These are phyloP conservation scores for Macaca mulatta DNA, from an alignment of 2,113 vertebrate species.

Conservation along the genomic window DNA sequence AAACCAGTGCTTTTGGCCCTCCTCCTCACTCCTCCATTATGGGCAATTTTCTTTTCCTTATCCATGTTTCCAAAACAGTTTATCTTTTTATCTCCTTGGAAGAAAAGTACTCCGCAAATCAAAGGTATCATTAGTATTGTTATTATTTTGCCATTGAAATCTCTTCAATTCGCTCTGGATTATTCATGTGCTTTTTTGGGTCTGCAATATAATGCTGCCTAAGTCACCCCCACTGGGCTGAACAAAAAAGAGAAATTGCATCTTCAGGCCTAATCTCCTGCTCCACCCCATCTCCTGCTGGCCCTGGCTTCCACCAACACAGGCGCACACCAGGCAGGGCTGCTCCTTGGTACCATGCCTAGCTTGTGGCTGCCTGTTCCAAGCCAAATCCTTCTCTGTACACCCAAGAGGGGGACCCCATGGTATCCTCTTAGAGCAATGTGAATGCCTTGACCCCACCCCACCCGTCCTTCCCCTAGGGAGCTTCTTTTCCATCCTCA, in stretches of 20 bases:
- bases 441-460: neutral
- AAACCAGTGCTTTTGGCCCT: neutral
- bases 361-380: neutral
- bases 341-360: slow-evolving; percentile 64
- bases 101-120: slow-evolving; percentile 74
- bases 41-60: slow-evolving; percentile 60
- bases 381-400: slow-evolving; percentile 45
- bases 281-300: slow-evolving; percentile 73
- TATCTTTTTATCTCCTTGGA: slow-evolving; percentile 81
- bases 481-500: neutral
- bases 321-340: slow-evolving; percentile 29
- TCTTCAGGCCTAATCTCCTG: slow-evolving; percentile 73
- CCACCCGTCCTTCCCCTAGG: neutral
- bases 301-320: slow-evolving; percentile 59
- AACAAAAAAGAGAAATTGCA: slow-evolving; percentile 79
- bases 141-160: slow-evolving; percentile 80
- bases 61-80: slow-evolving; percentile 77
- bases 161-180: slow-evolving; percentile 76
- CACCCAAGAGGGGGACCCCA: neutral
- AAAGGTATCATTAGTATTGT: slow-evolving; percentile 81
- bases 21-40: neutral
- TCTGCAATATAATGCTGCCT: slow-evolving; percentile 66
- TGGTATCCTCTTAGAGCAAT: neutral
- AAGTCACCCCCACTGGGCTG: slow-evolving; percentile 77
- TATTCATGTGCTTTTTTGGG: slow-evolving; percentile 78